phyloP scores from a whole-genome alignment of 2,888 invertebrate species.

The Pristionchus mayeri region DNA sequence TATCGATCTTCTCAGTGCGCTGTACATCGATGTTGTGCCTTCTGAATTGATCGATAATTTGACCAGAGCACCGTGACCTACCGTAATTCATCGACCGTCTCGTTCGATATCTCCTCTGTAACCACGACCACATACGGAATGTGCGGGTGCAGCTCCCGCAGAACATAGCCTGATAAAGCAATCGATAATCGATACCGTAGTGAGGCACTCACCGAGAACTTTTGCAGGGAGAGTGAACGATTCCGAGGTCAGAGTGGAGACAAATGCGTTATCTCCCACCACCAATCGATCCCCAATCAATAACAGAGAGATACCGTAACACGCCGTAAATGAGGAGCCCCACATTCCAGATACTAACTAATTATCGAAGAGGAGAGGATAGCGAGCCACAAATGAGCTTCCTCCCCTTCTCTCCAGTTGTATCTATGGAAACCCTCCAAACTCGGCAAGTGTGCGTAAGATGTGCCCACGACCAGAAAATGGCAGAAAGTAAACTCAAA shows the following conservation, averaged over 20 bases:
- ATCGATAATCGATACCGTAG: background rate
- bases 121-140: constrained; percentile 38
- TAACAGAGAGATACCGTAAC: background rate
- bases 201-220: constrained; percentile 24
- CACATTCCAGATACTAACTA: background rate
- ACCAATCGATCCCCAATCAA: background rate
- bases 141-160: constrained; percentile 39
- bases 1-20: constrained; percentile 65
- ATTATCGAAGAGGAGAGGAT: no score
- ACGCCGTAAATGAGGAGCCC: background rate
- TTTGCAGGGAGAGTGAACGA: constrained; percentile 37
- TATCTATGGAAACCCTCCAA: constrained; percentile 29
- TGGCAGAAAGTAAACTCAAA: background rate
- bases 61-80: background rate
- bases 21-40: constrained; percentile 57
- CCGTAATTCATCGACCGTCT: constrained; percentile 16
- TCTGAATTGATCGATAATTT: constrained; percentile 50
- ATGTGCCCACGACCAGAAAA: background rate
- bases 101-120: constrained; percentile 43
- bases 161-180: background rate
- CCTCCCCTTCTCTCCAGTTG: background rate
- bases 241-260: constrained; percentile 38
- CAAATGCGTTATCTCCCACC: background rate
- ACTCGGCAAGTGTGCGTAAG: background rate
- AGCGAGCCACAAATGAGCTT: no score